Percentiles rank a stretch among this genome's conserved stretches.
phyloP scores from a whole-genome alignment of 2,888 invertebrate genomes.

The Macrophya annulata region DNA sequence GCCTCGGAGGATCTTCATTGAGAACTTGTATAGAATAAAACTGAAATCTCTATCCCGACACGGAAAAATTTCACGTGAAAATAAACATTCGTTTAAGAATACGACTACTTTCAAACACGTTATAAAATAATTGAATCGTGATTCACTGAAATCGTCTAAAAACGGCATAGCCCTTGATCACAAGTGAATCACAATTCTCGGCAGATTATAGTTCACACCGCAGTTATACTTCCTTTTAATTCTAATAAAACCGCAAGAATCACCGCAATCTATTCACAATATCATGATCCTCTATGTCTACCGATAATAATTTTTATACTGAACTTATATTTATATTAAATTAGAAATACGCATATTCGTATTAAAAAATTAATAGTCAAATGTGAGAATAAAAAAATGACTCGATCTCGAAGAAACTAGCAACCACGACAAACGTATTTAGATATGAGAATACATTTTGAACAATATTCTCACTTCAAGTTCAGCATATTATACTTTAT shows the following conservation, averaged over 20 bases:
- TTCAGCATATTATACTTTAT: background rate
- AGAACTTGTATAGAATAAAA: no score
- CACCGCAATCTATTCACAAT: background rate
- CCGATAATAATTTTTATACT: background rate
- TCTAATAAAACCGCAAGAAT: background rate
- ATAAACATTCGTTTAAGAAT: background rate
- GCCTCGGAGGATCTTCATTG: no score
- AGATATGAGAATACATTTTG: background rate
- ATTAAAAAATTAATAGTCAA: no score
- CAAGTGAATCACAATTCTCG: conserved; percentile 11
- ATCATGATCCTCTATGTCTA: background rate
- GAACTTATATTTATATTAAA: background rate
- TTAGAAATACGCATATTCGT: background rate
- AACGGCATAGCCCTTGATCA: background rate
- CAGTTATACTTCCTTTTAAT: background rate
- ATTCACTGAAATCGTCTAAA: background rate
- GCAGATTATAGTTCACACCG: background rate
- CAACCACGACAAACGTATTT: background rate
- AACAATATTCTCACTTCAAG: background rate
- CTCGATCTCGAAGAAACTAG: background rate
- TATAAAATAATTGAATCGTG: background rate
- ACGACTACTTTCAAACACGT: background rate
- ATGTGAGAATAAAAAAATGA: background rate
- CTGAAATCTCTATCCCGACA: no score
- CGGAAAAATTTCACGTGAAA: background rate